Evolutionary conservation across 2,113 vertebrate species (phyloP).

Genomic region (Aptenodytes forsteri): DNA sequence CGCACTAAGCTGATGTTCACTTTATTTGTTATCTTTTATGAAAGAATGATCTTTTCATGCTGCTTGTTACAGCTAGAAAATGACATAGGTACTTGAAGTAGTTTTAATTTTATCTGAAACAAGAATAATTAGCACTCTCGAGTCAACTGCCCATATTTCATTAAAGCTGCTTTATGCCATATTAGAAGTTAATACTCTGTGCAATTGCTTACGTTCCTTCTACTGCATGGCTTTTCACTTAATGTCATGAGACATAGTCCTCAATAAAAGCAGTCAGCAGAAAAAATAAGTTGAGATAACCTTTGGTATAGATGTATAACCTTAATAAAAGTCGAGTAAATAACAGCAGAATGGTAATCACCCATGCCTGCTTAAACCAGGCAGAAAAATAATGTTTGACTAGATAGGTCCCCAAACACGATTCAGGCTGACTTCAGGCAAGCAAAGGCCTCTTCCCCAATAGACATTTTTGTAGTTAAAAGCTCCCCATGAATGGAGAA

Average conservation of each 20-base stretch:
- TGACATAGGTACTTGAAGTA: background rate
- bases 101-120: background rate
- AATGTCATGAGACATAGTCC: background rate
- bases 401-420: background rate
- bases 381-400: conserved; percentile 17
- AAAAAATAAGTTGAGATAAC: conserved; percentile 33
- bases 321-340: conserved; percentile 43
- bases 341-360: conserved; percentile 8
- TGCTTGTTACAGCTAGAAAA: background rate
- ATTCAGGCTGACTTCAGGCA: background rate
- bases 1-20: background rate
- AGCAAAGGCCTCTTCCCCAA: background rate
- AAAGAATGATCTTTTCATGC: background rate
- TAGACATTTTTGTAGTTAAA: background rate
- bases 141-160: background rate
- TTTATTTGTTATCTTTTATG: background rate
- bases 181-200: conserved; percentile 2
- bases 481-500: background rate
- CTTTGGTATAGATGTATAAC: background rate
- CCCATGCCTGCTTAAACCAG: background rate
- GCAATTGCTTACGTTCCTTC: background rate
- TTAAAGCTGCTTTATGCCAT: background rate
- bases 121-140: background rate
- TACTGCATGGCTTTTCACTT: conserved; percentile 17
- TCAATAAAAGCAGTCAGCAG: conserved; percentile 8